Evolutionary conservation across 1,140 invertebrate genomes (phyloP), one percentile per base, ranked within the genome.

Genomic region (Drosophila tristis): DNA sequence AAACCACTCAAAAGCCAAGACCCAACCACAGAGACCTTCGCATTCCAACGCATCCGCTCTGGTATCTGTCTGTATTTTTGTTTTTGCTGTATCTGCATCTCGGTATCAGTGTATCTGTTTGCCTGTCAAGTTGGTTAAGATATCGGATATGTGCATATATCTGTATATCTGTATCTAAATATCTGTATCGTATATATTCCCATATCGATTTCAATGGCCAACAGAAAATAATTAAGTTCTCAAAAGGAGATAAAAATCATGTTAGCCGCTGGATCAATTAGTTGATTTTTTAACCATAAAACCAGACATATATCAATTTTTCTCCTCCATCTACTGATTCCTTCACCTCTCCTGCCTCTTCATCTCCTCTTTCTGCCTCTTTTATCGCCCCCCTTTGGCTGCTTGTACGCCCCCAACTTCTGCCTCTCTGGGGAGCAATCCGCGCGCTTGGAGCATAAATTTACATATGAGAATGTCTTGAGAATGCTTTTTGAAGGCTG

Each of bases 211-310:
- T 68, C 82, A 70, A 74, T 87, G 75, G 62, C 70, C 77, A 56
- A 64, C 76, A 90, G 76, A 85, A 90, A 90, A 86, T 90, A 90
- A 90, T 90, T 90, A 87, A 90, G 87, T 90, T 87, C 80, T 90
- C 87, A 90, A 82, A 80, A 72, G n/a, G 35, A 79, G 87, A 90
- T 90, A 90, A 90, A 87, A 90, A 90, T 90, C 87, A 80, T 90
- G 87, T 90, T 90, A 74, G 86, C 87, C 78, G 61, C 81, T 68
- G 35, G 81, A 90, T 90, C 87, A 90, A 90, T 90, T 90, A 90
- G 87, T 90, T 82, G 87, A 90, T 90, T 90, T 82, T 82, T 72
- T 57, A 73, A 67, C 60, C 74, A 70, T 70, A 75, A 57, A 39
- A 71, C 66, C 73, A n/a, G 58, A 67, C 74, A 90, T 90, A 90